Evolutionary conservation across 1,140 invertebrate genomes (phyloP).

Genomic region (Ceratina australensis): DNA sequence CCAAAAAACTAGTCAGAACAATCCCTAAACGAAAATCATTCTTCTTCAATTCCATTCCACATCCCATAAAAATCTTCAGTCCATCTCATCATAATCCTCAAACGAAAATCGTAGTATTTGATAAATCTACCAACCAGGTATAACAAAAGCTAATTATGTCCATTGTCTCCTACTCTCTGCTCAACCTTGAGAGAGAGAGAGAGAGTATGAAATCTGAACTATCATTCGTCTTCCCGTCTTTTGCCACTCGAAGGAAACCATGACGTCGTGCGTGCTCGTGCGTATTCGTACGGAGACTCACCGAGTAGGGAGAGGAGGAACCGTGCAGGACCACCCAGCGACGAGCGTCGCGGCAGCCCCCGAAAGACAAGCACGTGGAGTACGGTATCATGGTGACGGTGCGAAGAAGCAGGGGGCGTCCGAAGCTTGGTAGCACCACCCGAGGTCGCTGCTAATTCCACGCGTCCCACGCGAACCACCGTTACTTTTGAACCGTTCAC

Average conservation of each 20-base stretch:
- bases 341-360: constrained; percentile 59
- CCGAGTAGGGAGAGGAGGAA: constrained; percentile 57
- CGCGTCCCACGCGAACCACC: background rate
- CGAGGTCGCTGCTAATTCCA: constrained; percentile 15
- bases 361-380: constrained; percentile 66
- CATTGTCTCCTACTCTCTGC: too few species aligned
- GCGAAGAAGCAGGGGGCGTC: constrained; percentile 40
- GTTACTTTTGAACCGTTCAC: background rate
- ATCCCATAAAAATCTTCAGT: too few species aligned
- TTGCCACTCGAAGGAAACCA: background rate
- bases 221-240: constrained; percentile 3
- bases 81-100: too few species aligned
- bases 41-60: too few species aligned
- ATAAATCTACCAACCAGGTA: too few species aligned
- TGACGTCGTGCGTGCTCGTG: constrained; percentile 41
- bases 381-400: constrained; percentile 66
- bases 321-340: constrained; percentile 59
- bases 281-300: constrained; percentile 56
- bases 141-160: too few species aligned
- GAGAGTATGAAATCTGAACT: background rate
- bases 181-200: background rate
- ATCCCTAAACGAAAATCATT: too few species aligned
- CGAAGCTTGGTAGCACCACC: constrained; percentile 13
- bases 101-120: too few species aligned
- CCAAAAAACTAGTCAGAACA: too few species aligned